These are phyloP conservation scores for Sebastolobus alascanus DNA, from an alignment of 2,797 vertebrate genomes.

Conservation along the genomic window DNA sequence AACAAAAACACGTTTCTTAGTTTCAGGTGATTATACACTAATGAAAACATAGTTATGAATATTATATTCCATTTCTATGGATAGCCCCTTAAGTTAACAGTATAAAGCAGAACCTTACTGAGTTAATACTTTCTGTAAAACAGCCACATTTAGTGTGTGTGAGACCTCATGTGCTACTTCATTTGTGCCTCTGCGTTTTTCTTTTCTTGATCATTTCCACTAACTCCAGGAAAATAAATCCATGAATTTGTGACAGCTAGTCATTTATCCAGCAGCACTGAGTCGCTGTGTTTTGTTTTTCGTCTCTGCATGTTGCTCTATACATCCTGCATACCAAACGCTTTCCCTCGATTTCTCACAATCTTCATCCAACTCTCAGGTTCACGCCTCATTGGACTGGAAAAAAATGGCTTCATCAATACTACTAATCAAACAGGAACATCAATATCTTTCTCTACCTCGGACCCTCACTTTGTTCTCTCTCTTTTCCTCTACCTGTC, in stretches of 20 bases:
- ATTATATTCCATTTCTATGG: too few relatives aligned
- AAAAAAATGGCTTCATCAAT: conserved; percentile 38
- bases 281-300: conserved; percentile 31
- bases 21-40: too few relatives aligned
- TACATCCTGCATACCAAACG: conserved; percentile 47
- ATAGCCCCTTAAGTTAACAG: background rate
- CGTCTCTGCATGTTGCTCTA: conserved; percentile 39
- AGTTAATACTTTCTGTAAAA: conserved; percentile 25
- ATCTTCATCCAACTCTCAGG: conserved; percentile 8
- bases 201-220: conserved; percentile 42
- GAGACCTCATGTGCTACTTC: conserved; percentile 11
- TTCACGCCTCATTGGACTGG: conserved; percentile 15
- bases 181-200: conserved; percentile 20
- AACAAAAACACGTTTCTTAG: too few relatives aligned
- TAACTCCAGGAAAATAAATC: conserved; percentile 40
- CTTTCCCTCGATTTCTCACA: background rate
- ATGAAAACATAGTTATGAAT: too few relatives aligned
- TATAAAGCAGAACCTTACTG: conserved; percentile 12
- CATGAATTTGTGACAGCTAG: conserved; percentile 28
- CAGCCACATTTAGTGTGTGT: background rate
- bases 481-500: background rate
- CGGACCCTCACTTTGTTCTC: background rate
- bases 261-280: conserved; percentile 43
- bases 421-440: conserved; percentile 44
- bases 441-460: conserved; percentile 25